Evolutionary conservation across 1,140 invertebrate species (phyloP).

Genomic region (Oscheius sp.): DNA sequence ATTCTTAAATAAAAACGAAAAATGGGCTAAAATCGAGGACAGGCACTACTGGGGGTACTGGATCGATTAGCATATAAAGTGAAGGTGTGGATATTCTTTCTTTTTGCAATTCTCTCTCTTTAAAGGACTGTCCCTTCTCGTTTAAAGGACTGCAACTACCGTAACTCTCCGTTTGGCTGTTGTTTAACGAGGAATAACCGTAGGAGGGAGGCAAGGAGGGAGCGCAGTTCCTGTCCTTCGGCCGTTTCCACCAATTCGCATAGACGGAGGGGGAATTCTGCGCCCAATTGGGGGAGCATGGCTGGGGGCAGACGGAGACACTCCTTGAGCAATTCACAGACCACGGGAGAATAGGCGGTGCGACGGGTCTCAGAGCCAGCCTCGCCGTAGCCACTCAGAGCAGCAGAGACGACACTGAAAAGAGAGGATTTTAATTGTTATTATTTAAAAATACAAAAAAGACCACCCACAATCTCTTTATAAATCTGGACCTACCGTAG

Average conservation of each 20-base stretch:
- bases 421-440: neutral
- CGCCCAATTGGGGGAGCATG: slow-evolving; percentile 4
- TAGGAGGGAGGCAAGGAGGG: neutral
- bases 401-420: slow-evolving; percentile 16
- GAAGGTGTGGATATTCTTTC: too few relatives aligned
- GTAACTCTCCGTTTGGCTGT: neutral
- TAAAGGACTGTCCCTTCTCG: too few relatives aligned
- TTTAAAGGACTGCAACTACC: neutral
- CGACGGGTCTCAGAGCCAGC: slow-evolving; percentile 20
- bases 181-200: neutral
- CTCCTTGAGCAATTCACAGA: slow-evolving; percentile 17
- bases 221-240: slow-evolving; percentile 14
- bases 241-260: slow-evolving; percentile 30
- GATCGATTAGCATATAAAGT: too few relatives aligned
- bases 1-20: too few relatives aligned
- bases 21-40: too few relatives aligned
- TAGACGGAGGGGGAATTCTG: slow-evolving; percentile 16
- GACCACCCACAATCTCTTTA: too few relatives aligned
- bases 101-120: too few relatives aligned
- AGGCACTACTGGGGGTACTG: too few relatives aligned
- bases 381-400: slow-evolving; percentile 15
- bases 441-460: neutral
- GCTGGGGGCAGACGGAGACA: slow-evolving; percentile 1
- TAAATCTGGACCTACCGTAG: too few relatives aligned
- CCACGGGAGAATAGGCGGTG: slow-evolving; percentile 15